phyloP scores from a whole-genome alignment of 2,113 vertebrate species.

The Archilochus colubris region DNA sequence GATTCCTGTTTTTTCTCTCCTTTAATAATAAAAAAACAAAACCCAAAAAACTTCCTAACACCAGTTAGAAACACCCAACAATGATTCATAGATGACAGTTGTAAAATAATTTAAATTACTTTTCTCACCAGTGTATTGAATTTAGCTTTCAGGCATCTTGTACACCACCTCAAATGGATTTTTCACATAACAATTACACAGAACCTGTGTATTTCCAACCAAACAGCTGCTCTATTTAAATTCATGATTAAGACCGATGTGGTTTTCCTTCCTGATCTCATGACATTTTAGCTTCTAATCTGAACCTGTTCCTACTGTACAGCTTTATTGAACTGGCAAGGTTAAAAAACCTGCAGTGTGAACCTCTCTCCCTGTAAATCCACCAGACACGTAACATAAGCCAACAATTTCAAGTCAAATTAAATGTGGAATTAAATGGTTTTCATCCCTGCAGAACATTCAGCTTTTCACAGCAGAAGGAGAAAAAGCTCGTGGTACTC shows the following conservation, averaged over 20 bases:
- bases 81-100: neutral
- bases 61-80: neutral
- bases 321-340: slow-evolving; percentile 14
- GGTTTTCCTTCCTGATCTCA: neutral
- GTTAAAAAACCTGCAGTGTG: slow-evolving; percentile 32
- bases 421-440: slow-evolving; percentile 5
- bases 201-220: neutral
- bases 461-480: neutral
- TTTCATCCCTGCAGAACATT: slow-evolving; percentile 21
- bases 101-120: neutral
- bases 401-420: neutral
- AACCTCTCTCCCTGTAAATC: slow-evolving; percentile 40
- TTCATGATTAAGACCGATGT: accelerated
- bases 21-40: neutral
- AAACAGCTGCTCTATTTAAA: neutral
- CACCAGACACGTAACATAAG: neutral
- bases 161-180: neutral
- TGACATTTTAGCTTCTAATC: neutral
- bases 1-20: neutral
- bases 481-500: slow-evolving; percentile 10
- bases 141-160: neutral
- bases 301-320: neutral
- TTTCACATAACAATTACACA: neutral
- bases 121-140: neutral
- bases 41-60: neutral